Conservation (phyloP, 2,888 invertebrate genomes). For the Tupiocoris notatus region DNA sequence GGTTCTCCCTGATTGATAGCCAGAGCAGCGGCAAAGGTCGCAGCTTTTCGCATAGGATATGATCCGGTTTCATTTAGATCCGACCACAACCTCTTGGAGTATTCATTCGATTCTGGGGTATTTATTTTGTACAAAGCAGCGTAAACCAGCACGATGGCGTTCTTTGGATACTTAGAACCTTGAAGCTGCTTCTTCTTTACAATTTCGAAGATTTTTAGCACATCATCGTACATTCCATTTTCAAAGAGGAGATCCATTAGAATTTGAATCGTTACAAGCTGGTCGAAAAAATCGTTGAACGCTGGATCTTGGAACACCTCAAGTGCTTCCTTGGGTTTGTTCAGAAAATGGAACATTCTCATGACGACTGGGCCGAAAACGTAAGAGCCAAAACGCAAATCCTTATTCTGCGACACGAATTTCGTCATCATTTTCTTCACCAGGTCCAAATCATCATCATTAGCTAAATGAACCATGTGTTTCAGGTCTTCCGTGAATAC, state of each 20-base stretch:
- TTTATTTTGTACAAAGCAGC: constrained; percentile 79
- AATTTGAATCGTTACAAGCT: constrained; percentile 66
- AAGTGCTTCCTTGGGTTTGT: constrained; percentile 67
- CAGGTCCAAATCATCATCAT: constrained; percentile 64
- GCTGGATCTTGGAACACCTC: constrained; percentile 64
- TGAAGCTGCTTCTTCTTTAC: constrained; percentile 63
- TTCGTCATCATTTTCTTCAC: constrained; percentile 68
- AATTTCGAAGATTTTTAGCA: constrained; percentile 61
- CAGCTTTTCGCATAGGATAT: constrained; percentile 62
- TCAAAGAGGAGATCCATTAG: constrained; percentile 70
- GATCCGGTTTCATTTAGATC: constrained; percentile 61
- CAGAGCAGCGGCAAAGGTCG: constrained; percentile 64
- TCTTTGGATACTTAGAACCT: constrained; percentile 67
- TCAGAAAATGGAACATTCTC: constrained; percentile 70
- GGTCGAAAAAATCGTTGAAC: constrained; percentile 69
- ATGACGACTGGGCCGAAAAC: constrained; percentile 80
- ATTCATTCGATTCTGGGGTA: constrained; percentile 64
- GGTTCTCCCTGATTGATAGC: constrained; percentile 69
- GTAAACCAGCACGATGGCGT: constrained; percentile 64
- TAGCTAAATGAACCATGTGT: constrained; percentile 71
- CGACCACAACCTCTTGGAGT: constrained; percentile 63
- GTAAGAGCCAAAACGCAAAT: constrained; percentile 74
- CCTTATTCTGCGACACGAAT: constrained; percentile 64
- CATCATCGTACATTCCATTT: constrained; percentile 66
- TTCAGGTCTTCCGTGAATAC: constrained; percentile 84